These are phyloP conservation scores for Sebastes reedi DNA, from an alignment of 2,797 vertebrate genomes.

Conservation along the genomic window DNA sequence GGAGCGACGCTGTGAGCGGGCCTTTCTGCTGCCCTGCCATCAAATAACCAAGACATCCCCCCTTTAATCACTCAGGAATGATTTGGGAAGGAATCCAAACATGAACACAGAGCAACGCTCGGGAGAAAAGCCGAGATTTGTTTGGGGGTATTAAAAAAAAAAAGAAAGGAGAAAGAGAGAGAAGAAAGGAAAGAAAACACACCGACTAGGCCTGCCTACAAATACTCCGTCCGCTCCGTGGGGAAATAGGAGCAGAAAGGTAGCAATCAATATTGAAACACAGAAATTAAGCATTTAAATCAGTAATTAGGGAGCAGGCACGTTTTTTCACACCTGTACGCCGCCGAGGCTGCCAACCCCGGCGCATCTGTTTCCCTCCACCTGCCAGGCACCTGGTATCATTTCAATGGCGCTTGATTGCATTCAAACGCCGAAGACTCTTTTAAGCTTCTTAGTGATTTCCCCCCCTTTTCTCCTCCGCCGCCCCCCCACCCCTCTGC, in stretches of 20 bases:
- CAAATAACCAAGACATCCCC: conserved; percentile 73
- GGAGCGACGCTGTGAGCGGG: conserved; percentile 57
- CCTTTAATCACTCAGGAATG: conserved; percentile 72
- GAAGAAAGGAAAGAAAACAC: conserved; percentile 59
- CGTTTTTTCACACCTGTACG: conserved; percentile 84
- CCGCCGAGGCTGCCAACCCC: conserved; percentile 78
- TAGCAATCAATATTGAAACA: conserved; percentile 91
- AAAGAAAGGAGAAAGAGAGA: conserved; percentile 6
- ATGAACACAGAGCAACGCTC: conserved; percentile 61
- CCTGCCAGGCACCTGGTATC: conserved; percentile 99
- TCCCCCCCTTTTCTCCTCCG: background rate
- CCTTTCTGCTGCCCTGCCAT: conserved; percentile 69
- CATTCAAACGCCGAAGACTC: conserved; percentile 93
- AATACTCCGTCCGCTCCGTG: conserved; percentile 58
- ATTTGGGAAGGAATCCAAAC: conserved; percentile 81
- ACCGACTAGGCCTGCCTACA: conserved; percentile 51
- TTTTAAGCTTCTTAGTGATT: conserved; percentile 97
- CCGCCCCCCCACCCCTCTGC: conserved; percentile 17
- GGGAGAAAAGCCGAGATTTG: conserved; percentile 66
- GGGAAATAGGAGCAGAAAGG: conserved; percentile 84
- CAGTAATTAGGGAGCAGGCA: conserved; percentile 84
- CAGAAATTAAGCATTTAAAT: conserved; percentile 88
- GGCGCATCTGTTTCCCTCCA: conserved; percentile 96
- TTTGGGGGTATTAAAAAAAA: conserved; percentile 59
- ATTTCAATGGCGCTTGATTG: conserved; percentile 99